These are phyloP conservation scores for Thalpophila matura DNA, from an alignment of 2,888 invertebrate species.

Conservation along the genomic window DNA sequence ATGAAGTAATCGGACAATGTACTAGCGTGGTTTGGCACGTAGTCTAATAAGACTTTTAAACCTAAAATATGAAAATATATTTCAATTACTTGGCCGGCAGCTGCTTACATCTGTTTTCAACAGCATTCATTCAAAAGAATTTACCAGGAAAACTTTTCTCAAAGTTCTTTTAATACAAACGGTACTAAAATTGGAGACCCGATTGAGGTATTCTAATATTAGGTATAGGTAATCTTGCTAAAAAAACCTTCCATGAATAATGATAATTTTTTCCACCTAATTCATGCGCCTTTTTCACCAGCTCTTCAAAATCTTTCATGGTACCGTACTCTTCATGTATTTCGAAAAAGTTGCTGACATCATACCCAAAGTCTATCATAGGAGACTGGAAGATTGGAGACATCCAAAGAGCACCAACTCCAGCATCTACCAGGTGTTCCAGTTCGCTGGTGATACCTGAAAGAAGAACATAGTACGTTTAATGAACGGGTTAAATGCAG, in stretches of 20 bases:
- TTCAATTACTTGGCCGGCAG: background rate
- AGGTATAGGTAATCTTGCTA: too few relatives aligned
- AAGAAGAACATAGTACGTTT: background rate
- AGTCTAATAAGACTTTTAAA: conserved; percentile 90
- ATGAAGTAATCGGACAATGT: conserved; percentile 95
- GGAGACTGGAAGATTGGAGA: conserved; percentile 95
- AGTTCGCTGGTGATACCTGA: conserved; percentile 88
- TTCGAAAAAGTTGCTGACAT: conserved; percentile 93
- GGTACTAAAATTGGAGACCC: too few relatives aligned
- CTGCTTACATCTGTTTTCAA: background rate
- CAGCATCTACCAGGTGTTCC: conserved; percentile 91
- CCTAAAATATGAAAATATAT: conserved; percentile 55
- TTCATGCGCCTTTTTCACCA: conserved; percentile 88
- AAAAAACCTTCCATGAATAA: too few relatives aligned
- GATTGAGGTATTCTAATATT: too few relatives aligned
- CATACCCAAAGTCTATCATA: conserved; percentile 96
- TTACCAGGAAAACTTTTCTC: too few relatives aligned
- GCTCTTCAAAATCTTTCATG: conserved; percentile 91
- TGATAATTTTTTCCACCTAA: too few relatives aligned
- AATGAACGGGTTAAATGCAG: too few relatives aligned
- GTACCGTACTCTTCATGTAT: conserved; percentile 94
- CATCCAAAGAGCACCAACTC: conserved; percentile 94
- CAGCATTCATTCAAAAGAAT: too few relatives aligned
- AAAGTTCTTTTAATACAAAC: too few relatives aligned
- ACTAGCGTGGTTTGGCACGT: conserved; percentile 92